These are phyloP conservation scores for Agrilus biguttatus DNA, from an alignment of 2,888 invertebrate genomes.

Conservation along the genomic window DNA sequence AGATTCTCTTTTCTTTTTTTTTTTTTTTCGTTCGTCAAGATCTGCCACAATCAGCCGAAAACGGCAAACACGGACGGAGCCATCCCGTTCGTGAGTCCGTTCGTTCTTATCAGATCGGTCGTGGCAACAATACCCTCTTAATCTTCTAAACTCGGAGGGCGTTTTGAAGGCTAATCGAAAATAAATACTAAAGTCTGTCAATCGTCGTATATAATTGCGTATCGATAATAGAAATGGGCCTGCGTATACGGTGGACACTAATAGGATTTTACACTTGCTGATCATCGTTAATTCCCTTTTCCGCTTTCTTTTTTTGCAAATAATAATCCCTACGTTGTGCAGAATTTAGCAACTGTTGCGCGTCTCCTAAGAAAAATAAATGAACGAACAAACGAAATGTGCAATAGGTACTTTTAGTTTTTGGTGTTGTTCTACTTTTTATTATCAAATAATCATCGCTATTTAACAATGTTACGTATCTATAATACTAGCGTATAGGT, in stretches of 20 bases:
- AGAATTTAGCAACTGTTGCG: no score
- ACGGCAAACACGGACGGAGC: conserved; percentile 1
- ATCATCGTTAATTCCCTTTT: conserved; percentile 6
- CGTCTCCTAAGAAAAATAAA: no score
- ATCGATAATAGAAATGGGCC: conserved; percentile 15
- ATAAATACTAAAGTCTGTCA: conserved; percentile 17
- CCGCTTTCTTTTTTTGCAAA: no score
- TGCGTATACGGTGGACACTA: conserved; percentile 14
- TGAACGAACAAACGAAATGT: no score
- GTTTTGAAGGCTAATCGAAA: conserved; percentile 30
- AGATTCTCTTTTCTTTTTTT: no score
- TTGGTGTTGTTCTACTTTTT: no score
- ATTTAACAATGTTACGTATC: no score
- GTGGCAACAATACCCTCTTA: conserved; percentile 21
- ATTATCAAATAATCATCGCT: no score
- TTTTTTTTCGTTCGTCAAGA: conserved; percentile 1
- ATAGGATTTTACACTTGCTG: conserved; percentile 25
- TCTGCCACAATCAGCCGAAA: conserved; percentile 7
- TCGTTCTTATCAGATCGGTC: conserved; percentile 27
- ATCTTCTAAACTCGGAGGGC: conserved; percentile 28
- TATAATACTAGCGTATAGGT: no score
- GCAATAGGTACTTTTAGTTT: no score
- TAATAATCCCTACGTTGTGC: no score
- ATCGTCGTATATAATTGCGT: conserved; percentile 15
- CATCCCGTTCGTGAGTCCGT: conserved; percentile 10